Base-by-base conservation (phyloP, 2,888 invertebrate genomes). In the Cyclophora albipunctata region DNA sequence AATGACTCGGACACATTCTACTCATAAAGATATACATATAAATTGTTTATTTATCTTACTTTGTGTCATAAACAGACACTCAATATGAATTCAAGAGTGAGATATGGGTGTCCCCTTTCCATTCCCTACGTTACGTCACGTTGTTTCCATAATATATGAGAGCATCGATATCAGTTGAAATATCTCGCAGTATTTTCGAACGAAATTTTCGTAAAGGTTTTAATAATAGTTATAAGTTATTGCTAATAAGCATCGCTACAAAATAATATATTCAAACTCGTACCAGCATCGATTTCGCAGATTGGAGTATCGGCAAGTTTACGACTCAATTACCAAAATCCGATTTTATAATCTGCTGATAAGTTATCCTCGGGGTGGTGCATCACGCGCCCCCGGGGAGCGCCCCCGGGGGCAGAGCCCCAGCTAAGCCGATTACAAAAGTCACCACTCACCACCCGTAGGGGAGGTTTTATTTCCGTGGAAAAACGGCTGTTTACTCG, bases 401-500 rank as follows among this genome's bases (percentile, higher is more conserved):
- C 59, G 63, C 5, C 37, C 51, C 62, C 73, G 74, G 80, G 79
- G 81, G 77, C 66, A 67, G 61, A 60, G 63, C 20, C 20, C 20
- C 20, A 20, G 20, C 70, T 86, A 87, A 88, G 84, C 88, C 81
- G 88, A 84, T 87, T 87, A 87, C 82, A 81, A 79, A 71, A 87
- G 85, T 85, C 85, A 84, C 77, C 74, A 72, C 69, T 20, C 20
- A 20, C 71, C 71, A 69, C 67, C 60, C 59, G 53, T 66, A 67
- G 69, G 77, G 81, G 79, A 64, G 75, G 75, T 75, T 84, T 85
- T 84, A 86, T 85, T 82, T 78, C 81, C 78, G 69, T 74, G 74
- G 80, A 84, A 84, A 85, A 86, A 85, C 84, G 83, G 77, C 84
- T 86, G 87, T 85, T 86, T 86, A 83, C 80, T 78, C 73, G 82